These are phyloP conservation scores for Yponomeuta plumbellus DNA, from an alignment of 2,888 invertebrate genomes.

Conservation along the genomic window DNA sequence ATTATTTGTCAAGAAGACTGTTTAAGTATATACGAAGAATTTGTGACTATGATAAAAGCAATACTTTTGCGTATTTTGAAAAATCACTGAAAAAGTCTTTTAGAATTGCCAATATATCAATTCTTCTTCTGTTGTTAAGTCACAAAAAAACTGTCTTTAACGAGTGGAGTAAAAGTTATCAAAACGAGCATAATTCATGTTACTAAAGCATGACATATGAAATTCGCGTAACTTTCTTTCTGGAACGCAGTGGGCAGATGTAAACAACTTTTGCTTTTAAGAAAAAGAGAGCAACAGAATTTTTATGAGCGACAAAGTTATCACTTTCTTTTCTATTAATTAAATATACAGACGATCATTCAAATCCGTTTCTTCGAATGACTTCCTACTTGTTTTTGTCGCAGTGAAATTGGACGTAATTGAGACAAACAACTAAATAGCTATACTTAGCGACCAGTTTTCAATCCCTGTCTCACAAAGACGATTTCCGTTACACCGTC, in stretches of 20 bases:
- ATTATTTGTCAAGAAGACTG: no score
- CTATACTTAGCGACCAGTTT: not conserved
- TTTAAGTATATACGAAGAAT: no score
- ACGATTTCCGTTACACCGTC: not conserved
- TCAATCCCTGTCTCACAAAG: not conserved
- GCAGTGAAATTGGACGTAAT: not conserved
- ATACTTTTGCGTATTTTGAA: no score
- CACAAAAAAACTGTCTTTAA: not conserved
- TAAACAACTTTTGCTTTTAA: constrained; percentile 9
- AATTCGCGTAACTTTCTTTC: not conserved
- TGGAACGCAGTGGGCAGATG: not conserved
- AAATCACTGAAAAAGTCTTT: no score
- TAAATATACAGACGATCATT: constrained; percentile 2
- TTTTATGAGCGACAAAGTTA: not conserved
- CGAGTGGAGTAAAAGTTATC: not conserved
- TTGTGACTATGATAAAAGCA: no score
- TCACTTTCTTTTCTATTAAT: constrained; percentile 10
- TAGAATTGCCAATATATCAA: no score
- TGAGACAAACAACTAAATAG: not conserved
- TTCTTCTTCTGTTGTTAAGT: no score
- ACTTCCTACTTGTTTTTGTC: not conserved
- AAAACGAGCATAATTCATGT: not conserved
- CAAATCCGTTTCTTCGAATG: not conserved
- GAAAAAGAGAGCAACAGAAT: not conserved
- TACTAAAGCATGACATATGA: not conserved